Conservation (phyloP, 2,888 invertebrate species). For the Leptopilina drosophilae region DNA sequence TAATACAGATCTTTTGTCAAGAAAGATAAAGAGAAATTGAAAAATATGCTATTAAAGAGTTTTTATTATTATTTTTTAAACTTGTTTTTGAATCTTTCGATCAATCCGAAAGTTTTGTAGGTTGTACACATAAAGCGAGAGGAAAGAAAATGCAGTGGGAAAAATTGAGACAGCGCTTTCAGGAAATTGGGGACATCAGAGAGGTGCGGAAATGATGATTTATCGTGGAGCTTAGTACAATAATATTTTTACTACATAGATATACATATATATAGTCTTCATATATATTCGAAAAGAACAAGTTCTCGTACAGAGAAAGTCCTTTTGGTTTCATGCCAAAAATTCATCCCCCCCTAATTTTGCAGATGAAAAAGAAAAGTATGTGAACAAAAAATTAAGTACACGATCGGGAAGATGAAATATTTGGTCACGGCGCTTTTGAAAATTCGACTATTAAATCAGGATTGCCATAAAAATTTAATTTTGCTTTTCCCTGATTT, state of each 20-base stretch:
- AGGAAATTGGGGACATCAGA: not conserved
- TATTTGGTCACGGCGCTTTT: not conserved
- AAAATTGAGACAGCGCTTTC: slow-evolving; percentile 23
- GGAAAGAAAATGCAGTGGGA: not conserved
- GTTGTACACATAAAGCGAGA: too few species aligned
- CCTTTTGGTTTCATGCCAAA: slow-evolving; percentile 28
- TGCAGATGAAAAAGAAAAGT: slow-evolving; percentile 1
- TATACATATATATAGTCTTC: not conserved
- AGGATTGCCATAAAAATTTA: too few species aligned
- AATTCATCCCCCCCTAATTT: slow-evolving; percentile 13
- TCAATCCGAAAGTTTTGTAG: too few species aligned
- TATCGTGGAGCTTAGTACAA: slow-evolving; percentile 23
- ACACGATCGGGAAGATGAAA: not conserved
- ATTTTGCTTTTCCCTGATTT: too few species aligned
- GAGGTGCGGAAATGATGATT: slow-evolving; percentile 27
- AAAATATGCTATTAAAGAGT: too few species aligned
- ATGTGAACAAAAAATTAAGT: not conserved
- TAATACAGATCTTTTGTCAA: too few species aligned
- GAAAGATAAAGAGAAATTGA: too few species aligned
- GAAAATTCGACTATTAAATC: too few species aligned
- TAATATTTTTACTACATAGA: slow-evolving; percentile 1
- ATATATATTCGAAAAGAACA: not conserved
- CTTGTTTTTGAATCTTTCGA: too few species aligned
- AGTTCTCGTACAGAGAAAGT: slow-evolving; percentile 15
- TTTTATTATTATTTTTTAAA: too few species aligned